phyloP scores from a whole-genome alignment of 1,140 invertebrate genomes.

The Stegodyphus dumicola region DNA sequence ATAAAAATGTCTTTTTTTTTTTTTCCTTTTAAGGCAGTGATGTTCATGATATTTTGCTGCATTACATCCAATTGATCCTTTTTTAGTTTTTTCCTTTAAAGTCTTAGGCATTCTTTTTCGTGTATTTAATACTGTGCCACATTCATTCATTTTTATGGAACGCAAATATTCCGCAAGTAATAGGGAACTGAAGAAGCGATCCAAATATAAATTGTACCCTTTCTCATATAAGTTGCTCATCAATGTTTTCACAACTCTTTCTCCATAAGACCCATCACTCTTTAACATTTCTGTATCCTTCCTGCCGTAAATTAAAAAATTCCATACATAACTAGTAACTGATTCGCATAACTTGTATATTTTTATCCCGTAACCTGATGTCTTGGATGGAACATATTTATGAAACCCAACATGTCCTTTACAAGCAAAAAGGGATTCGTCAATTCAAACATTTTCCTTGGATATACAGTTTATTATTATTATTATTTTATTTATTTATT shows the following conservation, averaged over 20 bases:
- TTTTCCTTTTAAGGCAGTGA: neutral
- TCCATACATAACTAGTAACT: neutral
- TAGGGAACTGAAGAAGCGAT: neutral
- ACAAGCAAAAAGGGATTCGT: neutral
- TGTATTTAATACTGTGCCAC: neutral
- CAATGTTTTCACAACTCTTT: neutral
- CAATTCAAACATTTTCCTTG: neutral
- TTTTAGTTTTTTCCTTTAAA: neutral
- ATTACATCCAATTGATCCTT: neutral
- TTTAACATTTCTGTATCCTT: neutral
- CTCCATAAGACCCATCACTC: neutral
- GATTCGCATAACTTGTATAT: slow-evolving; percentile 1
- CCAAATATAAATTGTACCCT: slow-evolving; percentile 8
- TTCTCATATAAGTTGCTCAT: neutral
- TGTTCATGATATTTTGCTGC: neutral
- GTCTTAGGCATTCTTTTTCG: neutral
- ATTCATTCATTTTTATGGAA: neutral
- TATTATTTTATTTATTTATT: no score
- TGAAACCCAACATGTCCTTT: neutral
- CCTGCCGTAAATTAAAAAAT: neutral
- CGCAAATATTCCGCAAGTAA: neutral
- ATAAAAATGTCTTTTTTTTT: neutral
- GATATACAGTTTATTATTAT: neutral
- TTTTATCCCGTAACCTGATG: neutral
- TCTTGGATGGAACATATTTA: neutral